Evolutionary conservation across 2,113 vertebrate species (phyloP).

Genomic region (Noctilio leporinus): DNA sequence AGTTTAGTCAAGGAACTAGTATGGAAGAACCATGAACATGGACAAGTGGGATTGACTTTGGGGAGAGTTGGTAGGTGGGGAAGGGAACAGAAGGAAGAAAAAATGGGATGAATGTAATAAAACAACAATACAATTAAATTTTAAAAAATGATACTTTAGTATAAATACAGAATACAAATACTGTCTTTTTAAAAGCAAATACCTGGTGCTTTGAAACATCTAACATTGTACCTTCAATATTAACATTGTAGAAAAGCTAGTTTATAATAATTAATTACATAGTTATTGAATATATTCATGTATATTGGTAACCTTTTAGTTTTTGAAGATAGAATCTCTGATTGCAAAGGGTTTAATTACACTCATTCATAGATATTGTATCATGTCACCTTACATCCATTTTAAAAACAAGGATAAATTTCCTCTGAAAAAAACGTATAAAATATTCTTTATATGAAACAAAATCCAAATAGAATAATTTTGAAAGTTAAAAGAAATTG

Average conservation of each 20-base stretch:
- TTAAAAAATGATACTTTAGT: neutral
- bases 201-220: neutral
- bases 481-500: slow-evolving; percentile 57
- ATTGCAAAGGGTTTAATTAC: slow-evolving; percentile 16
- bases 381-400: neutral
- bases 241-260: neutral
- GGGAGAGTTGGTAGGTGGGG: too few relatives aligned
- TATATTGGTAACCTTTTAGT: neutral
- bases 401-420: neutral
- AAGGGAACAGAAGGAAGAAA: too few relatives aligned
- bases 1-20: too few relatives aligned
- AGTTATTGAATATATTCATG: neutral
- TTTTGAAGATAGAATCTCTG: slow-evolving; percentile 19
- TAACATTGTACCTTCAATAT: neutral
- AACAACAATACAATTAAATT: too few relatives aligned
- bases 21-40: too few relatives aligned
- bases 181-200: neutral
- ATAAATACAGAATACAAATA: neutral
- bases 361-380: neutral
- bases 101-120: too few relatives aligned
- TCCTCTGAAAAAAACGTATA: slow-evolving; percentile 34
- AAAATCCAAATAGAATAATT: slow-evolving; percentile 57
- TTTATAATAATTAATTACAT: neutral
- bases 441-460: slow-evolving; percentile 33
- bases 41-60: too few relatives aligned